Percentiles rank a stretch among this genome's conserved stretches.
Conservation (phyloP, 2,797 vertebrate species). For the Mormyrops boulengeri region DNA sequence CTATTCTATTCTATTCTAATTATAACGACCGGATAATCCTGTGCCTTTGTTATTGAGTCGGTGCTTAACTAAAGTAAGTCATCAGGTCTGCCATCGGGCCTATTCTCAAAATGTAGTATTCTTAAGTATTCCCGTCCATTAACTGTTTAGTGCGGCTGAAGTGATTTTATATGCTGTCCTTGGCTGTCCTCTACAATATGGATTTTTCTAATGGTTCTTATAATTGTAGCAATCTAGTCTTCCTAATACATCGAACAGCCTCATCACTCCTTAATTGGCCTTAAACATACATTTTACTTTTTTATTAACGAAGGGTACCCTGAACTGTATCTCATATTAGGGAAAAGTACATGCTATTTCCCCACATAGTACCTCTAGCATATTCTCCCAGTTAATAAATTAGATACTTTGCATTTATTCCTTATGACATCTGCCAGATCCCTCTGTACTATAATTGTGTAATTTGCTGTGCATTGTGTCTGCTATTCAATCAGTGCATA, state of each 20-base stretch:
- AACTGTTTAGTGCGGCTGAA: background rate
- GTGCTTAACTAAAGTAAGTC: background rate
- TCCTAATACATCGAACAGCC: background rate
- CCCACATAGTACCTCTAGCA: background rate
- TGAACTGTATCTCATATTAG: background rate
- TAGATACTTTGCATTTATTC: background rate
- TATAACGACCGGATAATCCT: background rate
- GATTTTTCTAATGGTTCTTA: background rate
- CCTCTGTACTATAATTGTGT: background rate
- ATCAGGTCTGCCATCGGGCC: background rate
- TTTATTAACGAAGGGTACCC: background rate
- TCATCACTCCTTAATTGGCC: background rate
- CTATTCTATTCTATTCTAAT: no score
- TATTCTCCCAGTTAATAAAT: background rate
- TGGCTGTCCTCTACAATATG: background rate
- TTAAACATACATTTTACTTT: background rate
- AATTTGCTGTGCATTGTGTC: background rate
- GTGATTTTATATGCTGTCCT: background rate
- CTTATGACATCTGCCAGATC: background rate
- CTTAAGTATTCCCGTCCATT: background rate
- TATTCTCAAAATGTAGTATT: background rate
- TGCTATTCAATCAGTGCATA: background rate
- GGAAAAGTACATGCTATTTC: background rate
- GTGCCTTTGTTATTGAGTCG: background rate
- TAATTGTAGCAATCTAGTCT: background rate